Percentiles rank a stretch among this genome's conserved stretches.
These are phyloP conservation scores for Platycnemis pennipes DNA, from an alignment of 2,888 invertebrate genomes.

Conservation along the genomic window DNA sequence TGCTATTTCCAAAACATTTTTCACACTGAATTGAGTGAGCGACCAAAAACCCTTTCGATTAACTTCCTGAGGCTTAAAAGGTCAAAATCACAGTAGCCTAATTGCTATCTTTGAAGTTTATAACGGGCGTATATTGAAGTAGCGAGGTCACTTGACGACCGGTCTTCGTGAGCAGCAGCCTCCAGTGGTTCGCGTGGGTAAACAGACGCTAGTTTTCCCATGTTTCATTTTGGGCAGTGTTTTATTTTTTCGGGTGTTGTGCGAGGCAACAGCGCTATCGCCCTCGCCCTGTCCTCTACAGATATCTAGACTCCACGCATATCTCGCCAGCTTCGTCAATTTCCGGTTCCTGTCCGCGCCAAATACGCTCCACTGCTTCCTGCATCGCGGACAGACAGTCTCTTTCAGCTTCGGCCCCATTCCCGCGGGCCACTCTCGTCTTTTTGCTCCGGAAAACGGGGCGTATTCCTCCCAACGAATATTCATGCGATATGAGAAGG, in stretches of 20 bases:
- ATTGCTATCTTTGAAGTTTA: no score
- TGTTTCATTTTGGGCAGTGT: not conserved
- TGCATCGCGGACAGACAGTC: not conserved
- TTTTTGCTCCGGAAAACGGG: not conserved
- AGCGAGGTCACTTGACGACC: not conserved
- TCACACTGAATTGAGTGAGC: no score
- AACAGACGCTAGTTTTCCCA: not conserved
- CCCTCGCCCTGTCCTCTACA: not conserved
- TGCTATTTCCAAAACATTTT: no score
- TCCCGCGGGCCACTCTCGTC: not conserved
- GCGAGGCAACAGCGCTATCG: not conserved
- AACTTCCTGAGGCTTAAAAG: no score
- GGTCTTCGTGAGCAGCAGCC: not conserved
- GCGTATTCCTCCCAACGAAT: not conserved
- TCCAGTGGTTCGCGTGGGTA: not conserved
- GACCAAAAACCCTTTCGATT: no score
- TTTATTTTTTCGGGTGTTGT: not conserved
- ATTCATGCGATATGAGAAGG: not conserved
- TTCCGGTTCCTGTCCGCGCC: slow-evolving; percentile 38
- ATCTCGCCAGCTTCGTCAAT: slow-evolving; percentile 20
- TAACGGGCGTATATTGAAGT: no score
- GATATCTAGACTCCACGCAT: slow-evolving; percentile 43
- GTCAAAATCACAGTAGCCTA: no score
- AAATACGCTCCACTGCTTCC: slow-evolving; percentile 28
- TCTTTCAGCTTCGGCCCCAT: not conserved